These are phyloP conservation scores for Clanis bilineata DNA, from an alignment of 2,888 invertebrate genomes.

Conservation along the genomic window DNA sequence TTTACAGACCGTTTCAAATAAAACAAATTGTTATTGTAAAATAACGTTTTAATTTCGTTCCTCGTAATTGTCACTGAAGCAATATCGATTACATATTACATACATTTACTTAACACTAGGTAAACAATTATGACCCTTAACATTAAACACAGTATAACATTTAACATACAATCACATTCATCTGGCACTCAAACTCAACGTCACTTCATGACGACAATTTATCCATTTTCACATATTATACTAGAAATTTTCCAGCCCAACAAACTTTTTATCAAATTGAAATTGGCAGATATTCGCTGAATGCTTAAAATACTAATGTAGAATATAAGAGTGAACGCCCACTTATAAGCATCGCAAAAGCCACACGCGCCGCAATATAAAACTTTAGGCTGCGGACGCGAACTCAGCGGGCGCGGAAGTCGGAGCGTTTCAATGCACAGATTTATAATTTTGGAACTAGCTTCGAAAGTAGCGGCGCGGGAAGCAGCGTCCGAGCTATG, in stretches of 20 bases:
- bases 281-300: too few relatives aligned
- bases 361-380: too few relatives aligned
- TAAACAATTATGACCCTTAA: slow-evolving; percentile 58
- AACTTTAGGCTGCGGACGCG: too few relatives aligned
- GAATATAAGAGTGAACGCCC: too few relatives aligned
- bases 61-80: slow-evolving; percentile 66
- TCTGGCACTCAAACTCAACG: slow-evolving; percentile 74
- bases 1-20: slow-evolving; percentile 21
- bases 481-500: too few relatives aligned
- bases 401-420: too few relatives aligned
- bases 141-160: slow-evolving; percentile 56
- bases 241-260: not conserved
- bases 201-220: slow-evolving; percentile 33
- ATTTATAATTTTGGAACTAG: too few relatives aligned
- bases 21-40: slow-evolving; percentile 60
- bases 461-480: too few relatives aligned
- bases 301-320: too few relatives aligned
- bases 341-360: too few relatives aligned
- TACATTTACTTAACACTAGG: slow-evolving; percentile 61
- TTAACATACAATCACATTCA: slow-evolving; percentile 72
- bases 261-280: not conserved
- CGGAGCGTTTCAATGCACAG: too few relatives aligned
- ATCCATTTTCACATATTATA: not conserved
- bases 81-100: slow-evolving; percentile 65
- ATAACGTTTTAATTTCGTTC: slow-evolving; percentile 75